Evolutionary conservation across 2,797 vertebrate genomes (phyloP), one percentile per base, ranked within the genome.

Genomic region (Rachycentron canadum): DNA sequence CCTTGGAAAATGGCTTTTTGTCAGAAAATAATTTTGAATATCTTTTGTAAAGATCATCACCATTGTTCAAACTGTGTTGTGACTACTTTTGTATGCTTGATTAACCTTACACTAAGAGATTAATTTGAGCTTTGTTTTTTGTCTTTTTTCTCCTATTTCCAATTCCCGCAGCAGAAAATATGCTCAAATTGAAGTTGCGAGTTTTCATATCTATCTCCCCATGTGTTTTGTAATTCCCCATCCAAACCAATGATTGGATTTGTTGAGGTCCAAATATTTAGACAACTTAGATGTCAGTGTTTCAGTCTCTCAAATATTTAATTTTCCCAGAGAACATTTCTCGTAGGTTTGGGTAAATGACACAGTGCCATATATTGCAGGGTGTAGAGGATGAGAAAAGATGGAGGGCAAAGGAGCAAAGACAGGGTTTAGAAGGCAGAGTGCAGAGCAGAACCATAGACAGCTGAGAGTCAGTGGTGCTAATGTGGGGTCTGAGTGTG

Each of bases 401-500:
- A 81, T 58, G 80, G 72, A 80, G 85, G 75, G 73, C 77, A 76
- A 78, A 80, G 73, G 89, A 80, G 78, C 82, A 73, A 16, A 67
- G 78, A 32, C 41, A 47, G 68, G 85, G 79, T 83, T 76, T 72
- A 65, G 76, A 55, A 82, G 75, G 84, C 73, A 79, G 67, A 76
- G 79, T 73, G 83, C 64, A 81, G 89, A 79, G 82, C 78, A 84
- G 81, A 77, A 76, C 59, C 82, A 80, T 9, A 88, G 91, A 93
- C 91, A 91, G 88, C 84, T 80, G 75, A 91, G 90, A 94, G 92
- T 92, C 90, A 89, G 89, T 78, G 89, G 88, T 86, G 88, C 89
- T 95, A 94, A 93, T 92, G 91, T 92, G 90, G 90, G 92, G 91
- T 69, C 87, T 88, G 93, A 91, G 89, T 69, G 59, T 30, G 62